These are phyloP conservation scores for Liasis olivaceus DNA, from an alignment of 2,797 vertebrate genomes.

Conservation along the genomic window DNA sequence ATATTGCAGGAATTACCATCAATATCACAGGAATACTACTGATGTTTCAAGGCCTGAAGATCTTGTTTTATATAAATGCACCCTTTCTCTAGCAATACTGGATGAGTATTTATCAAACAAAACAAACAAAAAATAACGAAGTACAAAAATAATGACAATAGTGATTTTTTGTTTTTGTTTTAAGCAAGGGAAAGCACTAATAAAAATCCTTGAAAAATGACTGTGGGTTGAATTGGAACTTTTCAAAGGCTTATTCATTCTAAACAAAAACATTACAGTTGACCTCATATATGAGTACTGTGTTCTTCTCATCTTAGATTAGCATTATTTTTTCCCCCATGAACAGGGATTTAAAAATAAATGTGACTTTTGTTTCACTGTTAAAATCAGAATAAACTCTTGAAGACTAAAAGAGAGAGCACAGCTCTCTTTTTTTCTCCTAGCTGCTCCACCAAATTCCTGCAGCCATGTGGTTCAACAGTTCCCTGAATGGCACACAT, in stretches of 20 bases:
- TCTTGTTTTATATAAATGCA: background rate
- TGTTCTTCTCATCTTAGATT: background rate
- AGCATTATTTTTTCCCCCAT: background rate
- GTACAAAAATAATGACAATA: background rate
- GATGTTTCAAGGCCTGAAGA: background rate
- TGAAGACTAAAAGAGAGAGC: slow-evolving; percentile 51
- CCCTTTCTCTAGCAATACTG: background rate
- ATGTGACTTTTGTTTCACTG: slow-evolving; percentile 45
- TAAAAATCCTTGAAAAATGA: slow-evolving; percentile 18
- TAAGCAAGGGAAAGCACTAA: slow-evolving; percentile 17
- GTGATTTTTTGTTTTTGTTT: background rate
- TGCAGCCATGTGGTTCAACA: slow-evolving; percentile 69
- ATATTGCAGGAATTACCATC: no score
- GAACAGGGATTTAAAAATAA: slow-evolving; percentile 41
- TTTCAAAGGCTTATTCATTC: background rate
- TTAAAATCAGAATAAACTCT: slow-evolving; percentile 49
- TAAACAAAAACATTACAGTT: background rate
- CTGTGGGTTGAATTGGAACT: slow-evolving; percentile 7
- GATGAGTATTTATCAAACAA: background rate
- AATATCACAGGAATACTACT: background rate
- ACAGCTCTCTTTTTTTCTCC: slow-evolving; percentile 59
- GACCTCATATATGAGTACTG: background rate
- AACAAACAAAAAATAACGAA: background rate
- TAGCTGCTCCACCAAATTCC: slow-evolving; percentile 68
- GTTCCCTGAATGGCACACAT: slow-evolving; percentile 72